Conservation (phyloP, 2,888 invertebrate genomes). For the Lochmaea capreae region DNA sequence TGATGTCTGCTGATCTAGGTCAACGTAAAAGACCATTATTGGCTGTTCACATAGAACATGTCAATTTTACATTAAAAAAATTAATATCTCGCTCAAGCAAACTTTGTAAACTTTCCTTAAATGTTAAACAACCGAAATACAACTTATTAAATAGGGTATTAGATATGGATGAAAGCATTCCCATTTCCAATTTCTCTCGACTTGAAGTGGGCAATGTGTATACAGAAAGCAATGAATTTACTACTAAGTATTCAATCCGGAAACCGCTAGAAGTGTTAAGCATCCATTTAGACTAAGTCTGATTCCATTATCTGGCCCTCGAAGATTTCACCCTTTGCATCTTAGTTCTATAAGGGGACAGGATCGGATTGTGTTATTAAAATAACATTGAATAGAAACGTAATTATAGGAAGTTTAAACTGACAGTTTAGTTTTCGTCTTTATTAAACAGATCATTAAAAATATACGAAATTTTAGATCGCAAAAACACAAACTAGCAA, state of each 20-base stretch:
- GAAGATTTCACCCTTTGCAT: slow-evolving; percentile 62
- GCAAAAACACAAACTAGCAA: no score
- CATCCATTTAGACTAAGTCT: slow-evolving; percentile 66
- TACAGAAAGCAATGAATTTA: slow-evolving; percentile 64
- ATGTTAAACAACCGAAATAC: slow-evolving; percentile 56
- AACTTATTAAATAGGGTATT: slow-evolving; percentile 64
- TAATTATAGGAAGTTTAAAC: not conserved
- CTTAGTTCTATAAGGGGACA: slow-evolving; percentile 41
- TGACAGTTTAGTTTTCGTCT: no score
- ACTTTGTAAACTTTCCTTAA: not conserved
- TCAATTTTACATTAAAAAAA: no score
- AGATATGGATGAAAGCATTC: slow-evolving; percentile 54
- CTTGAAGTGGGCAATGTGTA: slow-evolving; percentile 60
- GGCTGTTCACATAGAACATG: no score
- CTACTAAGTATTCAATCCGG: slow-evolving; percentile 65
- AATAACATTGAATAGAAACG: not conserved
- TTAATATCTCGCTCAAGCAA: no score
- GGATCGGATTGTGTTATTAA: slow-evolving; percentile 28
- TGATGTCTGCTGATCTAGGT: no score
- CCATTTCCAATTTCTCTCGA: slow-evolving; percentile 34
- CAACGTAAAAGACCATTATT: no score
- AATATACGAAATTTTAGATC: no score
- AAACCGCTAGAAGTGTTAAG: slow-evolving; percentile 66
- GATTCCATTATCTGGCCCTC: slow-evolving; percentile 66
- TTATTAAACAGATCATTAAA: no score